phyloP scores from a whole-genome alignment of 2,113 vertebrate species.

The Ondatra zibethicus region DNA sequence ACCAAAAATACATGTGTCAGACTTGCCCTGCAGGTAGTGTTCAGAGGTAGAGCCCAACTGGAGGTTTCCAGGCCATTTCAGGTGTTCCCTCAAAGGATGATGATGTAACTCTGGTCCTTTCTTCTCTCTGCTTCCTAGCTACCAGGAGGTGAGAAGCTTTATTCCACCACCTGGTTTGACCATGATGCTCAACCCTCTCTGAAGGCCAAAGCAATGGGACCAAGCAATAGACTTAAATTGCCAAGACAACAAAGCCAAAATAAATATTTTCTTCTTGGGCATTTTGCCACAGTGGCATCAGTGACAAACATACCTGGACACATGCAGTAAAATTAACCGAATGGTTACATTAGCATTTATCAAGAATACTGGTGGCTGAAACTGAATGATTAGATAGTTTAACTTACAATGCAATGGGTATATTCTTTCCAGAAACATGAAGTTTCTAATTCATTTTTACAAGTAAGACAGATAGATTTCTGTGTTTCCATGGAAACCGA shows the following conservation, averaged over 20 bases:
- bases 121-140: background rate
- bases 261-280: background rate
- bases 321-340: background rate
- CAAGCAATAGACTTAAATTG: background rate
- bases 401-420: background rate
- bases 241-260: background rate
- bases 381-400: background rate
- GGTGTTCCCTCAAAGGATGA: background rate
- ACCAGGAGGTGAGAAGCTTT: background rate
- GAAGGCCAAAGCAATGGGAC: background rate
- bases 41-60: background rate
- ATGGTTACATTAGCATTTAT: background rate
- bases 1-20: background rate
- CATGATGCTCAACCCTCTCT: background rate
- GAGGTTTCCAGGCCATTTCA: background rate
- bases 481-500: background rate
- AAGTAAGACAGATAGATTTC: background rate
- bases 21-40: background rate
- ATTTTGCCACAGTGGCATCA: background rate
- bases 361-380: background rate
- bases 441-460: background rate
- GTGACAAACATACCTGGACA: background rate
- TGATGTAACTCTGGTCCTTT: background rate
- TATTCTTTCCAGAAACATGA: background rate
- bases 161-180: background rate